These are phyloP conservation scores for Saccostrea echinata DNA, from an alignment of 1,140 invertebrate species.

Conservation along the genomic window DNA sequence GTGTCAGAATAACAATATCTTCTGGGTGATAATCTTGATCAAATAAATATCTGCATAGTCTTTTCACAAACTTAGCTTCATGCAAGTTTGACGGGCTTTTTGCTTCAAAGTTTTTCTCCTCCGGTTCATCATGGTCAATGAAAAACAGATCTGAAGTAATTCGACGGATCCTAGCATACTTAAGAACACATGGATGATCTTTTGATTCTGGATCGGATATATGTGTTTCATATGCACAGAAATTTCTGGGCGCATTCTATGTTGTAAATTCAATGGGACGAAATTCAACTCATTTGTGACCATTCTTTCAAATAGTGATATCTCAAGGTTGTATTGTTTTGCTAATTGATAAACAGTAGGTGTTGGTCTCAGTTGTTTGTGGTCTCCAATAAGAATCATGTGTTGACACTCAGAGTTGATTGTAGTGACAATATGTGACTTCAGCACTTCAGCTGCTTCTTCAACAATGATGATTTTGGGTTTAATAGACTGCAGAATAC, in stretches of 20 bases:
- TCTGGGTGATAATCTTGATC: slow-evolving; percentile 74
- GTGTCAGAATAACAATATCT: slow-evolving; percentile 71
- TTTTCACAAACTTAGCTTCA: slow-evolving; percentile 73
- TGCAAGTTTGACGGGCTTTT: slow-evolving; percentile 74
- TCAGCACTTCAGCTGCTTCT: slow-evolving; percentile 77
- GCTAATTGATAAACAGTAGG: slow-evolving; percentile 76
- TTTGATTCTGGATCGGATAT: slow-evolving; percentile 76
- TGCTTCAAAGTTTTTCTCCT: slow-evolving; percentile 69
- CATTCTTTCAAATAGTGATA: slow-evolving; percentile 80
- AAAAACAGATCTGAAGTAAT: slow-evolving; percentile 77
- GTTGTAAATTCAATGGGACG: slow-evolving; percentile 69
- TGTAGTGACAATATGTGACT: slow-evolving; percentile 73
- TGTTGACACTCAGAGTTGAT: slow-evolving; percentile 87
- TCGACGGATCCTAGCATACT: slow-evolving; percentile 73
- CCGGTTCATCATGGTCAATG: slow-evolving; percentile 73
- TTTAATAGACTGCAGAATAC: slow-evolving; percentile 63
- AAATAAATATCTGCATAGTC: slow-evolving; percentile 74
- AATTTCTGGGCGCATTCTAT: slow-evolving; percentile 75
- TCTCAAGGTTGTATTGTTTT: slow-evolving; percentile 75
- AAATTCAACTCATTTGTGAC: slow-evolving; percentile 75
- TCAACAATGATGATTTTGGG: slow-evolving; percentile 74
- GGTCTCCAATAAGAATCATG: slow-evolving; percentile 90
- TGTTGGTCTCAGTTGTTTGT: slow-evolving; percentile 80
- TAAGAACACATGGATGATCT: slow-evolving; percentile 71
- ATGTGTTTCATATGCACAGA: slow-evolving; percentile 76